phyloP scores from a whole-genome alignment of 2,113 vertebrate species.

The Barnardius zonarius region DNA sequence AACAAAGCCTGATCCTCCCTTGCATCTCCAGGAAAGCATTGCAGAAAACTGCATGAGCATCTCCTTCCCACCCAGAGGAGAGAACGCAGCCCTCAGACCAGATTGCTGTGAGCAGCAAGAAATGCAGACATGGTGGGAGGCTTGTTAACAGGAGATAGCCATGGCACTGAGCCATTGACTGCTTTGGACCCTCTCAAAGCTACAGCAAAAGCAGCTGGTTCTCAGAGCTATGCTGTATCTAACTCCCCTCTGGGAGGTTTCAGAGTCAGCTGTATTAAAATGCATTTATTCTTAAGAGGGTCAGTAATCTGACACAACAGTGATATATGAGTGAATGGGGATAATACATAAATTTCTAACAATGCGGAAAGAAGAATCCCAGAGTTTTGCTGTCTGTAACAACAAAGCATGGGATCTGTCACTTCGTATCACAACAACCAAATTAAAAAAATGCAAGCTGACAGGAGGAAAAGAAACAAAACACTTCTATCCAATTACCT shows the following conservation, averaged over 20 bases:
- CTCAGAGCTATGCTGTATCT: not conserved
- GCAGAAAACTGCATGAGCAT: not conserved
- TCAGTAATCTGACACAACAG: slow-evolving; percentile 36
- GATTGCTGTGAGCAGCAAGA: not conserved
- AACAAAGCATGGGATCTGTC: slow-evolving; percentile 2
- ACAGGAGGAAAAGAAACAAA: slow-evolving; percentile 61
- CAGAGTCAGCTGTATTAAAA: slow-evolving; percentile 58
- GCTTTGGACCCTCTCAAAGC: not conserved
- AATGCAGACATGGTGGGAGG: not conserved
- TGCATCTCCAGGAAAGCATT: not conserved
- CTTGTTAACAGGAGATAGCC: not conserved
- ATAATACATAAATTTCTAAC: slow-evolving; percentile 49
- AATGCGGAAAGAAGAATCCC: not conserved
- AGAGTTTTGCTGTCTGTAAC: slow-evolving; percentile 26
- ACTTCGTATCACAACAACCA: slow-evolving; percentile 33
- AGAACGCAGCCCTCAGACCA: fast-evolving
- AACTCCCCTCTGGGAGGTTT: slow-evolving; percentile 52
- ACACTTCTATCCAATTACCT: slow-evolving; percentile 60
- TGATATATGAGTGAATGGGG: slow-evolving; percentile 34
- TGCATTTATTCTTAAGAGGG: slow-evolving; percentile 61
- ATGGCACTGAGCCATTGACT: not conserved
- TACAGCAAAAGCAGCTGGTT: slow-evolving; percentile 14
- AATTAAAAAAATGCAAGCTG: slow-evolving; percentile 60
- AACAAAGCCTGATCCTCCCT: not conserved
- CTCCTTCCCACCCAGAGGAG: not conserved